These are phyloP conservation scores for Deroptyus accipitrinus DNA, from an alignment of 2,113 vertebrate genomes.

Conservation along the genomic window DNA sequence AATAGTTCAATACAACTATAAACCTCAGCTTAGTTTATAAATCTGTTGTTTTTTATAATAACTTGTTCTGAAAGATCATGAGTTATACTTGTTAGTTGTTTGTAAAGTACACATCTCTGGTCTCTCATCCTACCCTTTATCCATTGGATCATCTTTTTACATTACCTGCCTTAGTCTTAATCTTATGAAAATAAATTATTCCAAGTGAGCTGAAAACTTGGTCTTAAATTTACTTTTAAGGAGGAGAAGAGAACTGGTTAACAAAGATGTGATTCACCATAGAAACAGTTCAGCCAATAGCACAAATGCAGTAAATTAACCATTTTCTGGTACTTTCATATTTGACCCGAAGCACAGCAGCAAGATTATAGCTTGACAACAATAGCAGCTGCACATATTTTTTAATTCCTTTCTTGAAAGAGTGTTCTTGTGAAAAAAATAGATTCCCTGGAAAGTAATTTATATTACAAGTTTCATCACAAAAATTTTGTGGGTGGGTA, in stretches of 20 bases:
- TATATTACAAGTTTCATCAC: slow-evolving; percentile 16
- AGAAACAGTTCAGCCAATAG: slow-evolving; percentile 25
- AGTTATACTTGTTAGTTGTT: background rate
- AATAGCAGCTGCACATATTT: background rate
- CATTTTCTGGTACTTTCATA: background rate
- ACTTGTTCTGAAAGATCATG: background rate
- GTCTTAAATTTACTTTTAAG: background rate
- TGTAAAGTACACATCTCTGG: background rate
- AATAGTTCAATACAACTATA: background rate
- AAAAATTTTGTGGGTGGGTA: slow-evolving; percentile 12
- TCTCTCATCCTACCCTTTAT: background rate
- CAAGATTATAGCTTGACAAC: slow-evolving; percentile 19
- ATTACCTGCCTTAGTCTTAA: background rate
- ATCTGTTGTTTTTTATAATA: background rate
- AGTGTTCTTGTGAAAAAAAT: slow-evolving; percentile 1
- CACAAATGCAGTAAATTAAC: background rate
- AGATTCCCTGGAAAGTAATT: slow-evolving; percentile 23
- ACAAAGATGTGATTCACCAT: background rate
- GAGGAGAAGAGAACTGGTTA: background rate
- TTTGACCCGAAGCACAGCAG: slow-evolving; percentile 32
- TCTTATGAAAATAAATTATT: background rate
- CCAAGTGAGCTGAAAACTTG: background rate
- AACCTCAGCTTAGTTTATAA: background rate
- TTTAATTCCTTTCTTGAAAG: background rate
- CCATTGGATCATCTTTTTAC: background rate